These are phyloP conservation scores for Pollenia labialis DNA, from an alignment of 2,888 invertebrate species.

Conservation along the genomic window DNA sequence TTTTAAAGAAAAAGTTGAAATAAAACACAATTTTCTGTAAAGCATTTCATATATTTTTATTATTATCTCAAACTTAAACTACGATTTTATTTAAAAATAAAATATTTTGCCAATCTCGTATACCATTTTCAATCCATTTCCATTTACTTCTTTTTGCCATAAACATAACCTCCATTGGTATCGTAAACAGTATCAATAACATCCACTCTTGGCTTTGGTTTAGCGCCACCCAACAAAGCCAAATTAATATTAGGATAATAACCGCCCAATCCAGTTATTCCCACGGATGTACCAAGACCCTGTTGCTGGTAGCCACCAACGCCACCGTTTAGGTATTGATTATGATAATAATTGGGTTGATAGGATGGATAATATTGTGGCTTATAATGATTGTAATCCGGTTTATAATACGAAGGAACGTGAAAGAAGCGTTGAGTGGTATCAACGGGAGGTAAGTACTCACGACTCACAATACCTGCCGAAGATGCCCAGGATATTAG, in stretches of 20 bases:
- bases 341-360: conserved; percentile 3
- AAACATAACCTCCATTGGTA: conserved; percentile 47
- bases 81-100: too few relatives aligned
- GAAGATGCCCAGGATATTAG: not conserved
- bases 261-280: not conserved
- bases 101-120: too few relatives aligned
- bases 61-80: too few relatives aligned
- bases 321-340: not conserved
- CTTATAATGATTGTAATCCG: not conserved
- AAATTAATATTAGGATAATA: conserved; percentile 16
- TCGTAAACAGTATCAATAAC: conserved; percentile 24
- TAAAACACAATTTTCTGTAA: too few relatives aligned
- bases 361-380: not conserved
- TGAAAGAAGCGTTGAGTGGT: not conserved
- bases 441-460: not conserved
- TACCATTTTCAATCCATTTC: too few relatives aligned
- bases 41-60: too few relatives aligned
- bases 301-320: not conserved
- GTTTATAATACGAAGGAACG: not conserved
- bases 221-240: not conserved
- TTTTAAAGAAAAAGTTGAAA: too few relatives aligned
- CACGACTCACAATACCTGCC: conserved; percentile 4
- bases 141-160: conserved; percentile 43
- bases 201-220: not conserved
- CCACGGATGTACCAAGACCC: not conserved